phyloP scores from a whole-genome alignment of 2,113 vertebrate species.

The Malurus elegans region DNA sequence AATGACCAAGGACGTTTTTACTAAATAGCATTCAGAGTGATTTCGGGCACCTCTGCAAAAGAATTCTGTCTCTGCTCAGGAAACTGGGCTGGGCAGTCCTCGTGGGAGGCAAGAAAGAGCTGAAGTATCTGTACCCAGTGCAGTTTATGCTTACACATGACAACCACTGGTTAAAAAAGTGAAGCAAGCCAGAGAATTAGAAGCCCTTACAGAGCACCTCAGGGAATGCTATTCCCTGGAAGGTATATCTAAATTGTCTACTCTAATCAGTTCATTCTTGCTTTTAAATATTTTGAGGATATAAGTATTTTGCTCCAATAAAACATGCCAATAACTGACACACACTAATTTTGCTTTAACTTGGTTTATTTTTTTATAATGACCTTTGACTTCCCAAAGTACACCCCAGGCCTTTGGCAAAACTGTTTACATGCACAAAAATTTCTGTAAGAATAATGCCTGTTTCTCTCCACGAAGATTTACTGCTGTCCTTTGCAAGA shows the following conservation, averaged over 20 bases:
- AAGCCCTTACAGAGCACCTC: background rate
- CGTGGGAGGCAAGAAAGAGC: background rate
- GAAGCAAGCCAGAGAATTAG: background rate
- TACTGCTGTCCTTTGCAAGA: conserved; percentile 6
- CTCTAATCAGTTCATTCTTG: background rate
- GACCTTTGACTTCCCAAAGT: background rate
- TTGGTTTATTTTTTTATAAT: background rate
- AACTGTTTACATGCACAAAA: background rate
- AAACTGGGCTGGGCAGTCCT: background rate
- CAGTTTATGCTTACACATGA: accelerated
- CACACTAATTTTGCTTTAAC: background rate
- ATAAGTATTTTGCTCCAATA: background rate
- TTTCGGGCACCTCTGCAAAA: background rate
- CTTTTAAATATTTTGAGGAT: background rate
- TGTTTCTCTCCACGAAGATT: background rate
- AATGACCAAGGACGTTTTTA: background rate
- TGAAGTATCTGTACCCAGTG: background rate
- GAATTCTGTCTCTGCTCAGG: background rate
- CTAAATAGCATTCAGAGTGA: background rate
- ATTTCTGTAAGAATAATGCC: background rate
- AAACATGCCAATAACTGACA: background rate
- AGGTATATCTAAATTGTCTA: background rate
- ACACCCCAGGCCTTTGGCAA: background rate
- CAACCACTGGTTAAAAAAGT: background rate
- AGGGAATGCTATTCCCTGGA: background rate